phyloP scores from a whole-genome alignment of 37 sponge, comb jelly and placozoan genomes.

The Crambe crambe region DNA sequence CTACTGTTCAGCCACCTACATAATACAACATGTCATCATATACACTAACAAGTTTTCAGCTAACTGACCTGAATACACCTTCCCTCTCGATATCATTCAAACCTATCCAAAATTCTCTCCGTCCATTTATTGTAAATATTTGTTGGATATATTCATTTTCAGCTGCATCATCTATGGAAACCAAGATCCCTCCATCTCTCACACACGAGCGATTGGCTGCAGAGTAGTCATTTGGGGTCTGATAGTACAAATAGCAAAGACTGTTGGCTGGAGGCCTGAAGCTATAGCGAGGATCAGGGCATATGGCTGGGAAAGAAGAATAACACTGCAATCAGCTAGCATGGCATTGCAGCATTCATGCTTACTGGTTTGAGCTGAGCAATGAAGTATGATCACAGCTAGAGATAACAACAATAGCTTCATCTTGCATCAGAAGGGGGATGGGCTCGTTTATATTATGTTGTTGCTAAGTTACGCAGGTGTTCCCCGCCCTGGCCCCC shows the following conservation, averaged over 20 bases:
- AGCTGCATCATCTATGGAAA: constrained; percentile 16
- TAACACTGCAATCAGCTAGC: too few relatives aligned
- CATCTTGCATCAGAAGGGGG: not conserved
- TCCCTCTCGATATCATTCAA: constrained; percentile 57
- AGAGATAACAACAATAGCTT: not conserved
- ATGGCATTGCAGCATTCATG: too few relatives aligned
- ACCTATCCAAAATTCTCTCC: constrained; percentile 66
- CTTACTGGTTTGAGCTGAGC: not conserved
- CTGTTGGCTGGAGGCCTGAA: not conserved
- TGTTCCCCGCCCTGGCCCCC: not conserved
- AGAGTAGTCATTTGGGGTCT: constrained; percentile 11
- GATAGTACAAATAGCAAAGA: constrained; percentile 49
- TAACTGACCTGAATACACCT: constrained; percentile 54
- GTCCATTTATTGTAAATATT: not conserved
- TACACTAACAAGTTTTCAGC: not conserved
- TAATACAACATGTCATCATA: not conserved
- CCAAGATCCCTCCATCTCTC: constrained; percentile 27
- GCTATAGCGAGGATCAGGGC: constrained; percentile 4
- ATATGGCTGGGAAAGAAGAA: constrained; percentile 29
- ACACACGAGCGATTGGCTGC: constrained; percentile 44
- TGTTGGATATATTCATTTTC: constrained; percentile 46
- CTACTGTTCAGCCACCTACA: constrained; percentile 9
- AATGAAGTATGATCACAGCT: not conserved
- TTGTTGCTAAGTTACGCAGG: not conserved
- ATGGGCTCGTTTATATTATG: not conserved